Percentiles rank a stretch among this genome's conserved stretches.
These are phyloP conservation scores for Silurus glanis DNA, from an alignment of 2,113 vertebrate species.

Conservation along the genomic window DNA sequence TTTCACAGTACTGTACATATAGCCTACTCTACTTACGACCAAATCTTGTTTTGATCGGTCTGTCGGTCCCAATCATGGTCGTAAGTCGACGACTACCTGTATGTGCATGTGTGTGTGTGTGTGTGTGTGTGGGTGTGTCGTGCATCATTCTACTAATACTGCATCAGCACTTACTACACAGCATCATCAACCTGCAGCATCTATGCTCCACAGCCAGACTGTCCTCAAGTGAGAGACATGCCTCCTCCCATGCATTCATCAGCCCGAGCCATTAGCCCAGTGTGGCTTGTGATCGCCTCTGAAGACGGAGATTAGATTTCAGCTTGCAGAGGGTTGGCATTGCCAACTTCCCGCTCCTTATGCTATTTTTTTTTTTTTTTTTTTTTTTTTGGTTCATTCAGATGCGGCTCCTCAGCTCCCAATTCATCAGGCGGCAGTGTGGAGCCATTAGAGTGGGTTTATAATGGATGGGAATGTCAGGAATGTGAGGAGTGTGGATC, in stretches of 20 bases:
- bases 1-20: too few relatives aligned
- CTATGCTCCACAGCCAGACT: background rate
- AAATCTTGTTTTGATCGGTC: too few relatives aligned
- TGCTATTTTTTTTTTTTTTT: slow-evolving; percentile 3
- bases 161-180: background rate
- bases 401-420: slow-evolving; percentile 28
- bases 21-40: too few relatives aligned
- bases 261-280: slow-evolving; percentile 36
- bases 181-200: background rate
- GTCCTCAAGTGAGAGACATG: background rate
- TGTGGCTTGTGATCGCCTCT: slow-evolving; percentile 30
- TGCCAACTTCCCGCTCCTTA: slow-evolving; percentile 19
- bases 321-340: slow-evolving; percentile 28
- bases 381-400: slow-evolving; percentile 11
- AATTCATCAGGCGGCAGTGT: slow-evolving; percentile 39
- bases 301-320: slow-evolving; percentile 21
- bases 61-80: too few relatives aligned
- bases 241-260: slow-evolving; percentile 41
- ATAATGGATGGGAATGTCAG: slow-evolving; percentile 48
- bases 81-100: too few relatives aligned
- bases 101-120: too few relatives aligned
- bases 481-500: slow-evolving; percentile 40
- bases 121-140: too few relatives aligned
- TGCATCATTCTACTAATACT: too few relatives aligned
- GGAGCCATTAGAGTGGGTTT: slow-evolving; percentile 44